Evolutionary conservation across 2,113 vertebrate genomes (phyloP), one percentile per base, ranked within the genome.

Genomic region (Nothocercus julius): DNA sequence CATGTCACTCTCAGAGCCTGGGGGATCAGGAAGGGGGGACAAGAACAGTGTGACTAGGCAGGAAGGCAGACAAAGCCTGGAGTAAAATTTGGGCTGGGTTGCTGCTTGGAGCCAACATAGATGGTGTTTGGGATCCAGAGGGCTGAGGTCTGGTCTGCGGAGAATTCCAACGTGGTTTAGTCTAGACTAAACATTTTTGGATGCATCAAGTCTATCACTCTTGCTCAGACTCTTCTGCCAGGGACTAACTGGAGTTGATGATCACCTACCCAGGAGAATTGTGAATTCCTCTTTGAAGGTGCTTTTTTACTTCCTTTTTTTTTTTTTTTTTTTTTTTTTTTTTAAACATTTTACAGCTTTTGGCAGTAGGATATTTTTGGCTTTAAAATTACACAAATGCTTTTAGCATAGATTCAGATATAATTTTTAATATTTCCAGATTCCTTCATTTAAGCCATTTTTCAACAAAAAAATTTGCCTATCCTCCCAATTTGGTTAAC

Each of bases 161-260:
- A 97, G 88, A 94, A 95, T 96, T 96, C 85, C 95, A 72, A 67
- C 11, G 2, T 70, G 82, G 34, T 21, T 90, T 86, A 92, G 92
- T 97, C 93, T 97, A 97, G 96, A 97, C 96, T 94, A 97, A 97
- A 94, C 97, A 96, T 68, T 90, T 97, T 95, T 86, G 93, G 92
- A 97, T 96, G 91, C 77, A 58, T 82, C 7, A 5, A 94, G 84
- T 74, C 79, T 75, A 68, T 93, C 30, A 1, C 67, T 97, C 68
- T 70, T 61, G 81, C 91, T 94, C 69, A 51, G 89, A 34, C 49
- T 80, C 82, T 90, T 66, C 67, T 97, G 97, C 96, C 96, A 98
- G 93, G 34, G 92, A 21, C 95, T 98, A 97, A 97, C 95, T 97
- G 90, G 90, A 97, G 92, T 81, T 89, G 96, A 88, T 95, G 91